Percentiles rank a stretch among this genome's conserved stretches.
phyloP scores from a whole-genome alignment of 2,113 vertebrate species.

The Aplodontia rufa region DNA sequence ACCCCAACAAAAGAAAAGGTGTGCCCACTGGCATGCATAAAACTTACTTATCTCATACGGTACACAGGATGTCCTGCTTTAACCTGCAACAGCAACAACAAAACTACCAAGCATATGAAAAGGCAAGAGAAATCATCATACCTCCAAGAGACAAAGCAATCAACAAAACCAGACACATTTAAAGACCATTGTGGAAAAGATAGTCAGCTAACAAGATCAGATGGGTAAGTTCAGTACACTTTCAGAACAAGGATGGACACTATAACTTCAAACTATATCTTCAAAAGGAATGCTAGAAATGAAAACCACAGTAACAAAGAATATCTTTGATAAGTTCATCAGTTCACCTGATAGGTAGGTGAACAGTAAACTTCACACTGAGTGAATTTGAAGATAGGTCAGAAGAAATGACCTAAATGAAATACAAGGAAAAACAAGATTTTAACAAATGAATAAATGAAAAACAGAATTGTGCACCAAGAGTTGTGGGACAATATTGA shows the following conservation, averaged over 20 bases:
- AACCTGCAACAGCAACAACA: not conserved
- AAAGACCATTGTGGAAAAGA: not conserved
- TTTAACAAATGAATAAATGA: not conserved
- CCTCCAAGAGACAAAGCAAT: not conserved
- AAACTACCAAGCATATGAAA: not conserved
- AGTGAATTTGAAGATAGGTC: not conserved
- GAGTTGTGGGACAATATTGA: not conserved
- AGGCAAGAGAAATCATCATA: not conserved
- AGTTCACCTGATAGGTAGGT: too few relatives aligned
- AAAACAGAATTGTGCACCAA: not conserved
- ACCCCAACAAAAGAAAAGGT: not conserved
- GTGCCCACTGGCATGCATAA: not conserved
- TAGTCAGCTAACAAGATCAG: not conserved
- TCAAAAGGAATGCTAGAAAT: not conserved
- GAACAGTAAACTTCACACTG: not conserved
- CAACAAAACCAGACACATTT: not conserved
- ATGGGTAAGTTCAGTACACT: not conserved
- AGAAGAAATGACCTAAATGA: not conserved
- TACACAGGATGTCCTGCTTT: not conserved
- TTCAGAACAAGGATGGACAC: not conserved
- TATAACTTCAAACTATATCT: too few relatives aligned
- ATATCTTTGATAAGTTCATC: not conserved
- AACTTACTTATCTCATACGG: not conserved
- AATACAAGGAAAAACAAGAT: not conserved
- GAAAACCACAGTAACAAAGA: not conserved